These are phyloP conservation scores for Eulithis testata DNA, from an alignment of 2,888 invertebrate genomes.

Conservation along the genomic window DNA sequence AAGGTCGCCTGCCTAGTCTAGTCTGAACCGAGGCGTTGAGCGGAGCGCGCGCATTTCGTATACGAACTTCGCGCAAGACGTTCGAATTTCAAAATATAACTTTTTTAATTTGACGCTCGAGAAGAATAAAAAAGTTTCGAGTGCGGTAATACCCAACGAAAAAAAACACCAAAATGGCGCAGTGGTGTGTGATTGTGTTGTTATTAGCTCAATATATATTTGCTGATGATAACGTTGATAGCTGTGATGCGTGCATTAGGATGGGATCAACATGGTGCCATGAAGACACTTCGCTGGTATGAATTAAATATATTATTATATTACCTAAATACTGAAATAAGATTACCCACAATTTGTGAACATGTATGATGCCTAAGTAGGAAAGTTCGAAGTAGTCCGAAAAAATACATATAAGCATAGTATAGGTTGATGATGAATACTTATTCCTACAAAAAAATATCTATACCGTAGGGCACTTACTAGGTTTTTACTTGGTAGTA, in stretches of 20 bases:
- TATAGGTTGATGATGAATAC: too few species aligned
- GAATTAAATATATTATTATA: neutral
- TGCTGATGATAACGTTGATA: slow-evolving; percentile 51
- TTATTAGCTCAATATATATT: slow-evolving; percentile 59
- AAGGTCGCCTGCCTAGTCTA: slow-evolving; percentile 29
- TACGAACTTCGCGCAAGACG: slow-evolving; percentile 49
- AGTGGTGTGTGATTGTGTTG: slow-evolving; percentile 66
- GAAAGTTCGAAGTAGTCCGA: too few species aligned
- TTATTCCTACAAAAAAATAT: too few species aligned
- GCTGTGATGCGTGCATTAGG: slow-evolving; percentile 71
- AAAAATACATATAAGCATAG: too few species aligned
- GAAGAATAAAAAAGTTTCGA: slow-evolving; percentile 16
- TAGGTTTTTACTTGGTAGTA: too few species aligned
- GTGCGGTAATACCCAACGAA: neutral
- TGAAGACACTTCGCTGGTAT: slow-evolving; percentile 37
- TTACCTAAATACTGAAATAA: neutral
- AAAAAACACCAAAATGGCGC: slow-evolving; percentile 55
- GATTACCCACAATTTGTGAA: too few species aligned
- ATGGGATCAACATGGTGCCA: slow-evolving; percentile 70
- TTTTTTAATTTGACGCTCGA: slow-evolving; percentile 7
- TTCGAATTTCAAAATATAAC: slow-evolving; percentile 13
- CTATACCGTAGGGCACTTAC: too few species aligned
- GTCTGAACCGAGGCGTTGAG: slow-evolving; percentile 55
- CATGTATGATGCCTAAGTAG: too few species aligned
- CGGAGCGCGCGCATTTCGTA: slow-evolving; percentile 57